Base-by-base conservation (phyloP, 2,113 vertebrate species). In the Kryptolebias marmoratus region DNA sequence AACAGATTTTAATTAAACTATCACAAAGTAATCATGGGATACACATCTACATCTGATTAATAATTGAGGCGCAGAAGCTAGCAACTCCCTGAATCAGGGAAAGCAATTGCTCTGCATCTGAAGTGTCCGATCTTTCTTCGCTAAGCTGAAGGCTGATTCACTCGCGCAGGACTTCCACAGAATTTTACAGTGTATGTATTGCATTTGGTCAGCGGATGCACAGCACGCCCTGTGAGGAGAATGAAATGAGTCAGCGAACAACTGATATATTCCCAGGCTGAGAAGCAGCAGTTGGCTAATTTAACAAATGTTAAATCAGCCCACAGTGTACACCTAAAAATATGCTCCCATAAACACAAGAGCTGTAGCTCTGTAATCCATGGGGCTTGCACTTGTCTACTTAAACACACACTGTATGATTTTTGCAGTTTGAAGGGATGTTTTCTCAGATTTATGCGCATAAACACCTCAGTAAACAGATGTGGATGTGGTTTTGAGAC, bases 391-490 rank as follows among this genome's bases (percentile, higher is more conserved):
- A 14, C 64, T 65, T 60, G 67, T 75, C 71, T 62, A 10, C 48
- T 44, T 18, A 58, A 69, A 53, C 64, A 55, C 49, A 42, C 5
- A 32, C 50, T 30, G 42, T 79, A 55, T 67, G 64, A 67, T 64
- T 77, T 69, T 48, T 12, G 44, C 3, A 36, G 67, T 78, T 75
- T 69, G 22, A 60, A 52, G 2, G 59, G 71, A 68, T 68, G 77
- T 69, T 28, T 3, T 71, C 16, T 31, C 69, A 48, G 69, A 74
- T 79, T 79, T 28, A 67, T 73, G 67, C 47, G 15, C 45, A 61
- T 64, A 84, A 79, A 79, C 82, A 77, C 77, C 72, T 70, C 49
- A 45, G 75, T 75, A 75, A 81, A 84, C 82, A 68, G 64, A 77
- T 15, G 27, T 79, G 67, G 69, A 81, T 83, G 81, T 81, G 68